These are phyloP conservation scores for Phthorimaea operculella DNA, from an alignment of 1,140 invertebrate genomes.

Conservation along the genomic window DNA sequence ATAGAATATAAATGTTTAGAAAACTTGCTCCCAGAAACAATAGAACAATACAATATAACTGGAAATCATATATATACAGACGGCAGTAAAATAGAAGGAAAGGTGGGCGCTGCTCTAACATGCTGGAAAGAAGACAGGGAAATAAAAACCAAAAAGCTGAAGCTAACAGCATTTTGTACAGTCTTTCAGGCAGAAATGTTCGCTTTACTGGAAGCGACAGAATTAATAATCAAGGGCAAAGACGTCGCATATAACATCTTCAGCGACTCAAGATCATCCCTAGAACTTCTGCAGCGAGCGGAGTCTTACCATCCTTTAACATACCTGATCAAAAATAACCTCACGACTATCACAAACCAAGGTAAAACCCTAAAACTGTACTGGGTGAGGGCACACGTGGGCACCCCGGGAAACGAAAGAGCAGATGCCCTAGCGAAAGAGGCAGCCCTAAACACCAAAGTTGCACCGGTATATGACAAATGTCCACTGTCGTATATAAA, in stretches of 20 bases:
- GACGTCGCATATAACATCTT: neutral
- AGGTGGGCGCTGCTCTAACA: neutral
- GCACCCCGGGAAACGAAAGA: neutral
- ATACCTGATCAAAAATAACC: neutral
- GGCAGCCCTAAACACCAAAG: neutral
- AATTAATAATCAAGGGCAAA: neutral
- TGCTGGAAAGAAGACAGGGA: neutral
- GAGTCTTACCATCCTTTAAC: neutral
- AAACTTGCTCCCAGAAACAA: neutral
- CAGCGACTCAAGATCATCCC: neutral
- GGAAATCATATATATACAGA: conserved; percentile 3
- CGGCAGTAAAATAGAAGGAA: conserved; percentile 7
- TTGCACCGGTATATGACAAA: neutral
- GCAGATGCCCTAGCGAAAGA: conserved; percentile 5
- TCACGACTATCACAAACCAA: neutral
- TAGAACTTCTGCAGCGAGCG: neutral
- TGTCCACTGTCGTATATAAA: conserved; percentile 1
- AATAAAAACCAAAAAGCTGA: neutral
- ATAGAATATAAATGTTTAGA: neutral
- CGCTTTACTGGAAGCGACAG: neutral
- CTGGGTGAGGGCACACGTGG: conserved; percentile 2
- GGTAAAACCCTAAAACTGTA: neutral
- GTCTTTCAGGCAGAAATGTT: conserved; percentile 1
- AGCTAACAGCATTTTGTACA: neutral
- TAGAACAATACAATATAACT: neutral